Conservation (phyloP, 2,888 invertebrate species). For the Pyrocoelia pectoralis region DNA sequence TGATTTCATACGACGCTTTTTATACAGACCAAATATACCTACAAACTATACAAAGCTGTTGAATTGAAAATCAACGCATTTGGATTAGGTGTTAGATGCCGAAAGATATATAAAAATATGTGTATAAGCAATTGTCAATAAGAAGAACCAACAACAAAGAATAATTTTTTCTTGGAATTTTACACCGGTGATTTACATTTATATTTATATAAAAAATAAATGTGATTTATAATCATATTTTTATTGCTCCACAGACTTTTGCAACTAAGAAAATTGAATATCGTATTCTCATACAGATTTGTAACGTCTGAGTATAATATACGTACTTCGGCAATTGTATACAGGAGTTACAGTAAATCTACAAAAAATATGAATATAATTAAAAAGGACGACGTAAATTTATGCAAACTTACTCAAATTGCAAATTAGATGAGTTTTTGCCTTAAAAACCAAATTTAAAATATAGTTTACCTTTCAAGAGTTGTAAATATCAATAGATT, state of each 20-base stretch:
- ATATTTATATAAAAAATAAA: not conserved
- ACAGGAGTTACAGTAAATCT: not conserved
- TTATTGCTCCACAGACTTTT: no score
- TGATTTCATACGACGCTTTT: not conserved
- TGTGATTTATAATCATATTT: not conserved
- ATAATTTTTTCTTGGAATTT: not conserved
- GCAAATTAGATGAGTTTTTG: not conserved
- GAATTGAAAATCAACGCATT: slow-evolving; percentile 8
- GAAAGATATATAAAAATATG: not conserved
- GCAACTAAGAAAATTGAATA: no score
- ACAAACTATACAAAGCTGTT: not conserved
- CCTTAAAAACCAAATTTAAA: slow-evolving; percentile 31
- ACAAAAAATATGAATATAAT: not conserved
- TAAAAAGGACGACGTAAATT: not conserved
- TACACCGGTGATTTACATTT: slow-evolving; percentile 11
- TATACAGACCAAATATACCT: not conserved
- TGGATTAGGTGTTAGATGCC: slow-evolving; percentile 15
- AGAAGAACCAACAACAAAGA: not conserved
- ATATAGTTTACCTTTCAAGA: slow-evolving; percentile 31
- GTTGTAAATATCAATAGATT: slow-evolving; percentile 36
- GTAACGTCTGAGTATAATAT: not conserved
- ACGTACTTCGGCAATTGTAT: not conserved
- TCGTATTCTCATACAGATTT: not conserved
- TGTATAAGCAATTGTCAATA: slow-evolving; percentile 7
- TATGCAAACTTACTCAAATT: not conserved